These are phyloP conservation scores for Sphaerophoria rueppellii DNA, from an alignment of 2,888 invertebrate species.

Conservation along the genomic window DNA sequence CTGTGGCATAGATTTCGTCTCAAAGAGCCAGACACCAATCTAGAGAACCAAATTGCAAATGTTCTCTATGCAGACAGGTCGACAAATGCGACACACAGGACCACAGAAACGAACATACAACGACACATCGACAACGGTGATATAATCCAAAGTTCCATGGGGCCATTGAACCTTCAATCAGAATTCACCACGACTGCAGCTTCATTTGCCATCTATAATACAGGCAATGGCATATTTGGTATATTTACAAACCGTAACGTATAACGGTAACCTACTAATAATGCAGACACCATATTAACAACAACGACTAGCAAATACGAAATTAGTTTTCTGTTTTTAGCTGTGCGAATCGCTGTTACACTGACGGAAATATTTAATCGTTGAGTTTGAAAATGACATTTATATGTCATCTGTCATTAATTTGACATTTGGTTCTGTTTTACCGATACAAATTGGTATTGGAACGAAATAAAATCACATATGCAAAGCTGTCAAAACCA, in stretches of 20 bases:
- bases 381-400: too few species aligned
- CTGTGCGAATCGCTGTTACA: not conserved
- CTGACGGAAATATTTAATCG: not conserved
- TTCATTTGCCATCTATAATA: constrained; percentile 2
- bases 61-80: constrained; percentile 21
- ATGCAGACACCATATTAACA: constrained; percentile 53
- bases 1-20: not conserved
- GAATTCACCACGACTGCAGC: constrained; percentile 22
- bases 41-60: constrained; percentile 55
- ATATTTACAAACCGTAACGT: not conserved
- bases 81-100: constrained; percentile 11
- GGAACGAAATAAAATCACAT: too few species aligned
- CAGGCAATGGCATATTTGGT: not conserved
- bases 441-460: too few species aligned
- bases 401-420: too few species aligned
- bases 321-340: constrained; percentile 62
- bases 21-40: constrained; percentile 10
- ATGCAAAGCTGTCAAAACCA: too few species aligned
- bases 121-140: not conserved
- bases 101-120: not conserved
- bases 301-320: constrained; percentile 60
- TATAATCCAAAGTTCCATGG: constrained; percentile 4
- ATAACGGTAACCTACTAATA: constrained; percentile 43
- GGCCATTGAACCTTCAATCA: constrained; percentile 53
- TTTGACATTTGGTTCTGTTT: too few species aligned